Conservation (phyloP, 2,888 invertebrate species). For the Amphipoea oculea region DNA sequence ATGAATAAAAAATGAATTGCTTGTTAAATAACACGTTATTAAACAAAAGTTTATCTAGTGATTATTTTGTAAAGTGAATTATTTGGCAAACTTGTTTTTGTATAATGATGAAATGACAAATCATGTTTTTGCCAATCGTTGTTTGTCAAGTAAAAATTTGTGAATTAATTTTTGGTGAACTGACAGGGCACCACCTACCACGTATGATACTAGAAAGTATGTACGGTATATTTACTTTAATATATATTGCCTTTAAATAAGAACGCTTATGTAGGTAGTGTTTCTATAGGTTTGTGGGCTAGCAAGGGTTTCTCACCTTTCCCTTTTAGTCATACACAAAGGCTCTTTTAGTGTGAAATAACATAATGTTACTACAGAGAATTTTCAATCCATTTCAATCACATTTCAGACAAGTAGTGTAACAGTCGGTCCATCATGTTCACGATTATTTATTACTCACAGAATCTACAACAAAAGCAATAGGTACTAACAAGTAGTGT, state of each 20-base stretch:
- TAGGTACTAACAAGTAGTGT: too few relatives aligned
- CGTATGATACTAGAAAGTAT: not conserved
- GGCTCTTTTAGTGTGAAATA: not conserved
- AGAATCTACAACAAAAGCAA: conserved; percentile 3
- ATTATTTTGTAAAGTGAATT: too few relatives aligned
- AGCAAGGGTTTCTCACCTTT: not conserved
- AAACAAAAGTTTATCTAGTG: too few relatives aligned
- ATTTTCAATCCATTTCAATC: not conserved
- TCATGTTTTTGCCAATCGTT: too few relatives aligned
- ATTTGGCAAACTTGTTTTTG: too few relatives aligned
- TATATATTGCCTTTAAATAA: not conserved
- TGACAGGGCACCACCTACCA: too few relatives aligned
- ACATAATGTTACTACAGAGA: too few relatives aligned
- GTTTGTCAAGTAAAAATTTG: too few relatives aligned
- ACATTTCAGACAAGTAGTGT: not conserved
- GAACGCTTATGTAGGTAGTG: not conserved
- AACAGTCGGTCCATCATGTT: not conserved
- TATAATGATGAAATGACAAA: too few relatives aligned
- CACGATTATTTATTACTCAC: conserved; percentile 12
- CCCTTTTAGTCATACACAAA: not conserved
- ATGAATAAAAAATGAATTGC: too few relatives aligned
- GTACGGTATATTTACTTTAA: not conserved
- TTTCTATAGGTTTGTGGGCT: not conserved
- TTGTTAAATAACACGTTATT: too few relatives aligned
- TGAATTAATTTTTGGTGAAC: too few relatives aligned